Conservation (phyloP, 2,113 vertebrate genomes). For the Muntiacus muntjak region DNA sequence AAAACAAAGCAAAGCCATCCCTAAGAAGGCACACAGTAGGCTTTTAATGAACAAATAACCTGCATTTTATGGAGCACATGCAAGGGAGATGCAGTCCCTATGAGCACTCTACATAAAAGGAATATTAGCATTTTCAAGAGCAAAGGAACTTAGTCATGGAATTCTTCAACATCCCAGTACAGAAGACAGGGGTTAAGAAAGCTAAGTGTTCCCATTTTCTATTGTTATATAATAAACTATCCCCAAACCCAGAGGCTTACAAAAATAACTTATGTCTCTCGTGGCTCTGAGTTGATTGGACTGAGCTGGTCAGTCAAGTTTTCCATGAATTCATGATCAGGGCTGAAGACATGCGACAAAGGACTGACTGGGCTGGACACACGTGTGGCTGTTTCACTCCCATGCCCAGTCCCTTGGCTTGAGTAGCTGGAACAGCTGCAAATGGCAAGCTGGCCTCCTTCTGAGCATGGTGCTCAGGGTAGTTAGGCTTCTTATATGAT, state of each 20-base stretch:
- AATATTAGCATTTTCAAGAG: not conserved
- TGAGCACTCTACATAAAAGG: not conserved
- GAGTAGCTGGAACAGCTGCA: not conserved
- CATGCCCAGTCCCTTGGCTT: not conserved
- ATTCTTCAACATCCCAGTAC: not conserved
- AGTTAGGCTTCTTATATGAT: not conserved
- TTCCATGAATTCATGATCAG: not conserved
- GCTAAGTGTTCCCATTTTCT: not conserved
- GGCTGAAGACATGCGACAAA: not conserved
- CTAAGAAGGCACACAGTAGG: not conserved
- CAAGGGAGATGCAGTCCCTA: not conserved
- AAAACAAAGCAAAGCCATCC: not conserved
- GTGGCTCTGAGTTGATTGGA: not conserved
- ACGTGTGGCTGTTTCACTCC: not conserved
- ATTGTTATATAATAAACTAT: not conserved
- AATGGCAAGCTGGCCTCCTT: not conserved
- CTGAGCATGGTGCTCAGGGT: not conserved
- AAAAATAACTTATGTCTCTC: not conserved
- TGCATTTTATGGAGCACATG: not conserved
- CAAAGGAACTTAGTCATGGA: not conserved
- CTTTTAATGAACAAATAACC: not conserved
- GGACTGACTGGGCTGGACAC: not conserved
- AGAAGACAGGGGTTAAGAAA: not conserved
- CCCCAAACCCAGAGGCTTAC: not conserved
- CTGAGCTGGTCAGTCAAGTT: not conserved